Conservation (phyloP, 2,797 vertebrate genomes). For the Hybognathus amarus region DNA sequence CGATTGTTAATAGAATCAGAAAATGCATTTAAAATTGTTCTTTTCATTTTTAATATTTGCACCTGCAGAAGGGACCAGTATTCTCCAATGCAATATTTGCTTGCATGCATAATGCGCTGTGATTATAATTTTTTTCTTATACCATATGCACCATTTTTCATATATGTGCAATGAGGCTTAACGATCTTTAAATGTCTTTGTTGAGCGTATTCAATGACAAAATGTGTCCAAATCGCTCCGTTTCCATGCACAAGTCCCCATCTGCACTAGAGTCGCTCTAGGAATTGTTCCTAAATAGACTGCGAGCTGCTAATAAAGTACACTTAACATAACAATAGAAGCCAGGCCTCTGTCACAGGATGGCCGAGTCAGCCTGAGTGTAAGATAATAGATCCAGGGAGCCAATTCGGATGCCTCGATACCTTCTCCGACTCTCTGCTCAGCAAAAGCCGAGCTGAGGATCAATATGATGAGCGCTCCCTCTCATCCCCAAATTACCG, state of each 20-base stretch:
- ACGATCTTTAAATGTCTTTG: neutral
- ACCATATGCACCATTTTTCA: neutral
- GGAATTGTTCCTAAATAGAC: slow-evolving; percentile 34
- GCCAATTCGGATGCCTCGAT: slow-evolving; percentile 50
- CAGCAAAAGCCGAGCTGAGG: slow-evolving; percentile 54
- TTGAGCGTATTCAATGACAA: slow-evolving; percentile 23
- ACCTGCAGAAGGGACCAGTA: neutral
- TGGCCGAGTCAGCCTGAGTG: neutral
- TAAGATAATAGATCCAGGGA: slow-evolving; percentile 50
- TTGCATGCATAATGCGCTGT: neutral
- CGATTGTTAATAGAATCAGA: neutral
- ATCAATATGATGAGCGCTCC: slow-evolving; percentile 53
- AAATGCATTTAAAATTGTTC: neutral
- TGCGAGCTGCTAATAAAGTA: slow-evolving; percentile 51
- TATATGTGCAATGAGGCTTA: neutral
- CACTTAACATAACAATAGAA: slow-evolving; percentile 60
- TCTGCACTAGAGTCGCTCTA: slow-evolving; percentile 34
- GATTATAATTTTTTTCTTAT: neutral
- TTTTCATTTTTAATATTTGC: neutral
- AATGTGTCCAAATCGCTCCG: neutral
- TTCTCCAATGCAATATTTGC: neutral
- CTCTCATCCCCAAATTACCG: slow-evolving; percentile 50
- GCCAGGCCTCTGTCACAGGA: slow-evolving; percentile 42
- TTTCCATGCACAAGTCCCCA: slow-evolving; percentile 28
- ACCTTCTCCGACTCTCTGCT: slow-evolving; percentile 43